Base-by-base conservation (phyloP, 2,113 vertebrate genomes). In the Zapus hudsonius region DNA sequence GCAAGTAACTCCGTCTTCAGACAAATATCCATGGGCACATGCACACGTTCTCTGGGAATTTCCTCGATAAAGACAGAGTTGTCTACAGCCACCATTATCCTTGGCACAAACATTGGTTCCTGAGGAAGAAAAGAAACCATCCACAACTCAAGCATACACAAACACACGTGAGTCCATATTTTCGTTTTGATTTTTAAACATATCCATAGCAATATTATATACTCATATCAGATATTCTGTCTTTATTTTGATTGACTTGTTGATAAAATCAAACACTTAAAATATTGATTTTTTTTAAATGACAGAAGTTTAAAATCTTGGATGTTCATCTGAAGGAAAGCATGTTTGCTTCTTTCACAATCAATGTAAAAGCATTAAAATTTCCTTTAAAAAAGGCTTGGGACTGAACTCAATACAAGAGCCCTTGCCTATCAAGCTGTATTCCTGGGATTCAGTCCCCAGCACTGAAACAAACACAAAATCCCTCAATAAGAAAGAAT, bases 31-130 rank as follows among this genome's bases (percentile, higher is more conserved):
- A 52, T 99, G 99, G 7, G 99, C 99, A 25, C 99, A 99, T n/a
- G 99, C 99, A 57, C 99, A 99, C 0, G 98, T 98, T 73, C 99
- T 98, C 5, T n/a, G 98, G 0, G 98, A 98, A 20, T 97, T 98
- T 78, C 99, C 99, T 84, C 99, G 98, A 96, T 99, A 99, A 36
- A 99, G 99, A 96, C 99, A 99, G 42, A 99, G 98, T 96, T 99
- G 99, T 90, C 99, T 99, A 96, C 99, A 99, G 8, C 99, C 99
- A 7, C 99, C 99, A 29, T 99, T 99, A 87, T 97, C 98, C 94
- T 98, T 98, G 87, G 99, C 98, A 95, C 99, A 99, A 7, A 99
- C 96, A 84, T 99, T 99, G 74, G 99, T 99, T 76, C 99, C 99
- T 99, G 95, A 80, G 15, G 11, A 81, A 57, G 25, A 57, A 4